Conservation (phyloP, 2,888 invertebrate genomes). For the Nebria brevicollis region DNA sequence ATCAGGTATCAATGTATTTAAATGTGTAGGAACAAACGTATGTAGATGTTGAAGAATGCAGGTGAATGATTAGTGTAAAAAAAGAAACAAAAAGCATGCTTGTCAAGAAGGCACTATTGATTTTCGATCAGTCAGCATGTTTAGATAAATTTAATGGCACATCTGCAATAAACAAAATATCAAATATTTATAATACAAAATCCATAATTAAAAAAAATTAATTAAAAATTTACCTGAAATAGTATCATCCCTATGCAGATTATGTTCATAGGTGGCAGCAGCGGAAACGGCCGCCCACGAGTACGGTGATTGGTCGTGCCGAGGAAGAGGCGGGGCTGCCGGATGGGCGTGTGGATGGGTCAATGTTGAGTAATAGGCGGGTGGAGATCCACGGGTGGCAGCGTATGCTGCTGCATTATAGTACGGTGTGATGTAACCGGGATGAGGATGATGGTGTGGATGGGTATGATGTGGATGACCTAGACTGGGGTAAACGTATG, state of each 20-base stretch:
- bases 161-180: conserved; percentile 70
- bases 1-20: neutral
- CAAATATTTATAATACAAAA: neutral
- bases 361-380: conserved; percentile 54
- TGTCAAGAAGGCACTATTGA: conserved; percentile 56
- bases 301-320: conserved; percentile 64
- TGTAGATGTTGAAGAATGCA: neutral
- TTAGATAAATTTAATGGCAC: conserved; percentile 90
- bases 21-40: neutral
- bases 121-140: conserved; percentile 71
- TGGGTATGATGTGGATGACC: conserved; percentile 56
- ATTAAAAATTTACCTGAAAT: conserved; percentile 64
- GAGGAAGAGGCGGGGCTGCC: conserved; percentile 64
- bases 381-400: conserved; percentile 45
- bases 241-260: conserved; percentile 69
- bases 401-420: conserved; percentile 51
- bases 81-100: conserved; percentile 10
- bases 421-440: conserved; percentile 63
- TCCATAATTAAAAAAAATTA: too few relatives aligned
- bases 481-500: conserved; percentile 56
- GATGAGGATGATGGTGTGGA: neutral
- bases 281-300: conserved; percentile 66
- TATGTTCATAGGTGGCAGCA: conserved; percentile 57
- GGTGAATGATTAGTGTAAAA: conserved; percentile 2
- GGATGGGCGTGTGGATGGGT: conserved; percentile 60